Evolutionary conservation across 2,888 invertebrate species (phyloP), one percentile per base, ranked within the genome.

Genomic region (Bombylius discolor): DNA sequence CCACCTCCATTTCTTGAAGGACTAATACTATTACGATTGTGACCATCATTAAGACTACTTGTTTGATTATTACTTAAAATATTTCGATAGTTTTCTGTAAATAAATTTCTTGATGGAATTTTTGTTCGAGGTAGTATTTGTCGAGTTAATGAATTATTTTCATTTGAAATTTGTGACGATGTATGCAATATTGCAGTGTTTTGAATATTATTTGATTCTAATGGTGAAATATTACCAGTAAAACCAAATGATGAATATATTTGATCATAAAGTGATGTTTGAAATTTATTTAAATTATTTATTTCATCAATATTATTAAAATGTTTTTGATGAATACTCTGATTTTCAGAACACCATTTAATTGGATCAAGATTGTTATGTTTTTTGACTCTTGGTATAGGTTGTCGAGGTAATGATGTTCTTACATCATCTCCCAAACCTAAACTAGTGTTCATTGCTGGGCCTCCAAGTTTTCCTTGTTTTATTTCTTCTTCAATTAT

Each of bases 401-500:
- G 85, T 64, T 86, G 85, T 9, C 78, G 67, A 34, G 78, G 75
- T 4, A 73, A 68, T 3, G 66, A 66, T 11, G 62, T 62, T 9
- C 62, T 53, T 11, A 61, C 78, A 58, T 80, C 79, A n/a, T 79
- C 79, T 1, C 76, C 78, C 1, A 77, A 76, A 23, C 63, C 62
- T 0, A 77, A 75, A 1, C 77, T 76, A 0, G 77, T 74, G 56
- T 80, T 78, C 66, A 80, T 72, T 60, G 76, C 58, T 5, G 66
- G 76, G 1, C 77, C 76, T 5, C 79, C 84, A 1, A 86, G 74
- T 69, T 90, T 90, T 0, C 88, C 88, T 63, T 88, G 87, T 65
- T 88, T 88, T 54, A 91, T 90, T 71, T 91, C 91, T 66, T 91
- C 90, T 66, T 91, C 89, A 53, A 87, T 86, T 51, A 84, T 88